Percentiles rank a stretch among this genome's conserved stretches.
phyloP scores from a whole-genome alignment of 2,888 invertebrate species.

The Chrysomela aeneicollis region DNA sequence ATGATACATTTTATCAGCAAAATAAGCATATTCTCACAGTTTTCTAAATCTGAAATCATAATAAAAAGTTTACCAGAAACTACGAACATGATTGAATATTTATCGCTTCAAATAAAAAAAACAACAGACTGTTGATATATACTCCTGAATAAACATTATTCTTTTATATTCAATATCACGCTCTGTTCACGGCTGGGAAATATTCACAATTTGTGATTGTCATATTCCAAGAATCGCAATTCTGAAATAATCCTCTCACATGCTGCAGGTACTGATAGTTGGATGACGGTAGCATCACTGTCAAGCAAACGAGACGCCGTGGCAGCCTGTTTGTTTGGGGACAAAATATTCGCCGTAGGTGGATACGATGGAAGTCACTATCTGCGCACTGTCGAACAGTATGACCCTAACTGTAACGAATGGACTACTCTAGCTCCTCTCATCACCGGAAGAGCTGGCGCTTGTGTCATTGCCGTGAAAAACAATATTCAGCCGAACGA shows the following conservation, averaged over 20 bases:
- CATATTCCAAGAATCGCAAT: too few relatives aligned
- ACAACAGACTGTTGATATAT: too few relatives aligned
- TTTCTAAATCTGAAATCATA: too few relatives aligned
- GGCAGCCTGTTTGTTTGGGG: constrained; percentile 86
- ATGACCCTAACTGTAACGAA: constrained; percentile 83
- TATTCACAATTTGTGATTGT: constrained; percentile 6
- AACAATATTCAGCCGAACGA: constrained; percentile 33
- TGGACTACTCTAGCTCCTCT: constrained; percentile 83
- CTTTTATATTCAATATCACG: too few relatives aligned
- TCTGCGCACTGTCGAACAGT: constrained; percentile 86
- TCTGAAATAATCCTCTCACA: too few relatives aligned
- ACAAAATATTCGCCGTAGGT: constrained; percentile 82
- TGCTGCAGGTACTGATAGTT: constrained; percentile 80
- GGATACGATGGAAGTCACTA: constrained; percentile 93
- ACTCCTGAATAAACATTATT: too few relatives aligned
- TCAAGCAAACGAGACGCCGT: constrained; percentile 88
- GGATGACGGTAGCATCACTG: constrained; percentile 86
- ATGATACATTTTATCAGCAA: too few relatives aligned
- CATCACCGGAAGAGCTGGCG: constrained; percentile 86
- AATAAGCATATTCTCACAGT: too few relatives aligned
- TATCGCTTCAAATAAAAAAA: too few relatives aligned
- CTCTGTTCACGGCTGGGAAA: too few relatives aligned
- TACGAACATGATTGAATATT: too few relatives aligned
- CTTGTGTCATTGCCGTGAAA: constrained; percentile 78
- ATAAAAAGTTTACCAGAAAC: too few relatives aligned